Evolutionary conservation across 1,140 invertebrate species (phyloP).

Genomic region (Drosophila watanabei): DNA sequence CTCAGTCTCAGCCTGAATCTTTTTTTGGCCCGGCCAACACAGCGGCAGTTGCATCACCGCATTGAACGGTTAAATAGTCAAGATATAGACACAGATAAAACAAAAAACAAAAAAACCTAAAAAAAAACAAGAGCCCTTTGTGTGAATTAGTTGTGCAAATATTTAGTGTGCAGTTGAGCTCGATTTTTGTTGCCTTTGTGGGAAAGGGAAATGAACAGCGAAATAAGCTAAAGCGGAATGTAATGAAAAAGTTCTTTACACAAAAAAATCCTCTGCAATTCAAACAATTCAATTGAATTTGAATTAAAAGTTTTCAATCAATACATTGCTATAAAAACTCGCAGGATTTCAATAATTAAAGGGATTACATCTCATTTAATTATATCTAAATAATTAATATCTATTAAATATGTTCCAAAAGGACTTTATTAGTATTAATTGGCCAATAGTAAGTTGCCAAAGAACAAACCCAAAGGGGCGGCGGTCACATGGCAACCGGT

Average conservation of each 20-base stretch:
- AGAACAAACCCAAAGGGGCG: not conserved
- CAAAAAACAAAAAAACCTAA: constrained; percentile 13
- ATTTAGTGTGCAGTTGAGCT: constrained; percentile 63
- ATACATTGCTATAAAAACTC: not conserved
- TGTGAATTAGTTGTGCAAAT: constrained; percentile 76
- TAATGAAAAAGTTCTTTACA: not conserved
- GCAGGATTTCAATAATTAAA: not conserved
- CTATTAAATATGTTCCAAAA: no score
- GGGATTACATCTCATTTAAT: no score
- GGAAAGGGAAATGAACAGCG: constrained; percentile 55
- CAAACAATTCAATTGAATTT: not conserved
- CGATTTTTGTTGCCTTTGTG: constrained; percentile 13
- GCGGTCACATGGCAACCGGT: not conserved
- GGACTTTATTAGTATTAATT: not conserved
- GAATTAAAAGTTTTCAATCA: not conserved
- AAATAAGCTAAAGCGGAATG: not conserved
- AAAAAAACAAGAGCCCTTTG: constrained; percentile 22
- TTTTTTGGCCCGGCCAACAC: not conserved
- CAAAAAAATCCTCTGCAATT: not conserved
- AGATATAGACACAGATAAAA: constrained; percentile 27
- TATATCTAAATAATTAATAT: not conserved
- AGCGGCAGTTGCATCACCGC: constrained; percentile 57
- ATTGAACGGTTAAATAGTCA: constrained; percentile 59
- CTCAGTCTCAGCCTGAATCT: not conserved
- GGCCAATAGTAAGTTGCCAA: not conserved